These are phyloP conservation scores for Trichoplusia ni DNA, from an alignment of 1,140 invertebrate genomes.

Conservation along the genomic window DNA sequence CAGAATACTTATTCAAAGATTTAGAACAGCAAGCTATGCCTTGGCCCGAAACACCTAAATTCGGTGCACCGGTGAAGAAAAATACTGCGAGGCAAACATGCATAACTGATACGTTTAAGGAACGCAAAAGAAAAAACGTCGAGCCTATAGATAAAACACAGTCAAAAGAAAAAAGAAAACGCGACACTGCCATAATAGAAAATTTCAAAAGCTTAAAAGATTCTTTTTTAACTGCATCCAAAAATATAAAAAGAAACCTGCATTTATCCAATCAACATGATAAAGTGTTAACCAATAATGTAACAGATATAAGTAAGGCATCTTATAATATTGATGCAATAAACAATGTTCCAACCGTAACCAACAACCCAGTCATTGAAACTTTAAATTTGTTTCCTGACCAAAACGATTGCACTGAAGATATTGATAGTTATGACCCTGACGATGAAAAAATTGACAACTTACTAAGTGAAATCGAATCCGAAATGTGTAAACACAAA, in stretches of 20 bases:
- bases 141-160: constrained; percentile 42
- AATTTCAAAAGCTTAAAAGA: constrained; percentile 55
- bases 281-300: constrained; percentile 35
- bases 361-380: background rate
- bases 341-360: background rate
- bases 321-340: background rate
- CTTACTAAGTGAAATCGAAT: constrained; percentile 65
- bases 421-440: constrained; percentile 41
- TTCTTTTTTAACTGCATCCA: constrained; percentile 49
- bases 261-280: too few relatives aligned
- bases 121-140: constrained; percentile 62
- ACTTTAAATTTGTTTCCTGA: background rate
- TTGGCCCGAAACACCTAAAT: background rate
- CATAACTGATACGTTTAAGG: constrained; percentile 46
- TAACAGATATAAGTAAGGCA: background rate
- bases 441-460: constrained; percentile 54
- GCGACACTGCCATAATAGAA: constrained; percentile 51
- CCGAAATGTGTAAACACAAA: constrained; percentile 49
- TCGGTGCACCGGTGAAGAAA: background rate
- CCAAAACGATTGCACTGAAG: background rate
- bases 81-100: constrained; percentile 33
- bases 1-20: constrained; percentile 62
- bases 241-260: constrained; percentile 39
- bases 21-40: too few relatives aligned
- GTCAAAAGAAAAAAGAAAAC: constrained; percentile 65